Conservation (phyloP, 2,888 invertebrate genomes). For the Lepidocyrtoides sp. region DNA sequence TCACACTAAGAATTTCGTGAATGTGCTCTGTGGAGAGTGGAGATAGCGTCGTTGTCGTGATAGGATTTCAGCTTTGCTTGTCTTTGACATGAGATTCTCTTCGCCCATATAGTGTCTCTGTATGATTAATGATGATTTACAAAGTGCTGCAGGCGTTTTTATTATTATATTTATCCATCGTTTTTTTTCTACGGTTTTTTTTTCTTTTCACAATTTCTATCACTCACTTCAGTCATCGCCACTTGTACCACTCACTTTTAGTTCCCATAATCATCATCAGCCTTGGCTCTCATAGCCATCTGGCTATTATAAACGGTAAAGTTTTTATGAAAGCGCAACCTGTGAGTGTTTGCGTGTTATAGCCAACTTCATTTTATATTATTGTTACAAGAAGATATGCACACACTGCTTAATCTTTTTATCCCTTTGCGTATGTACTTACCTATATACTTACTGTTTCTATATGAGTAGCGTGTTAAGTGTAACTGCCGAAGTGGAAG, state of each 20-base stretch:
- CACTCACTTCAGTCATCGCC: conserved; percentile 70
- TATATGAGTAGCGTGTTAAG: conserved; percentile 24
- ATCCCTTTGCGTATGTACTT: not conserved
- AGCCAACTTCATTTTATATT: conserved; percentile 3
- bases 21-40: conserved; percentile 21
- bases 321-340: conserved; percentile 33
- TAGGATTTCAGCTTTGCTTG: conserved; percentile 71
- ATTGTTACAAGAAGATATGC: not conserved
- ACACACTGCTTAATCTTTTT: conserved; percentile 24
- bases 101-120: conserved; percentile 66
- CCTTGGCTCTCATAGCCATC: conserved; percentile 51
- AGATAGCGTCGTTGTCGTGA: conserved; percentile 61
- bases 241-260: conserved; percentile 71
- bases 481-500: conserved; percentile 28
- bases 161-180: conserved; percentile 70
- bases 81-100: conserved; percentile 61
- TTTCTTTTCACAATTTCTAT: conserved; percentile 63
- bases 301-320: conserved; percentile 24
- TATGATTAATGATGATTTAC: conserved; percentile 85
- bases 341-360: not conserved
- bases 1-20: not conserved
- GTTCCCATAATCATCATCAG: conserved; percentile 65
- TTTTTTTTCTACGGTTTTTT: conserved; percentile 39
- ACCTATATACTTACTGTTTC: not conserved
- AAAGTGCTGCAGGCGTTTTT: conserved; percentile 84